Evolutionary conservation across 1,140 invertebrate species (phyloP), one percentile per base, ranked within the genome.

Genomic region (Heliothis virescens): DNA sequence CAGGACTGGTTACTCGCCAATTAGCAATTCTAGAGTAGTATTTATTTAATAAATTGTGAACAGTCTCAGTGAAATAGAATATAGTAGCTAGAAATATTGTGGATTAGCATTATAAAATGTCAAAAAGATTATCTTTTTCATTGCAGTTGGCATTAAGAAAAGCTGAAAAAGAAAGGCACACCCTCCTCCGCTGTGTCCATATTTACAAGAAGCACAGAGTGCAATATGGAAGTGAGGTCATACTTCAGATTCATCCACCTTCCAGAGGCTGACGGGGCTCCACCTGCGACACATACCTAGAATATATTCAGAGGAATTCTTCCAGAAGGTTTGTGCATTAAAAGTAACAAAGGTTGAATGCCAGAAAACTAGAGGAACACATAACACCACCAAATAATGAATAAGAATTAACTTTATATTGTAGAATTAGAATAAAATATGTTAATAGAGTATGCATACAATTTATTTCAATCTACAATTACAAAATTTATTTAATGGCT

Each of bases 281-380:
- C 10, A 99, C 99, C 21, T 97, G 98, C 63, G 98, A 98, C 83
- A 99, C 99, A 21, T 98, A 98, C 92, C 94, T 99, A 41, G 99
- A 99, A 94, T 99, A 99, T 93, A 97, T 99, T 76, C 96, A 99
- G 91, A 96, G 99, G 84, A 99, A 99, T n/a, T 96, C 95, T 99
- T 81, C 99, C 99, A 0, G 99, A 99, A 96, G 99, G 99, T n/a
- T 75, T 98, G 99, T 65, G 98, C 98, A 18, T 96, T 99, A 95
- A 99, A 99, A 96, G 97, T 99, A 4, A 98, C 98, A 13, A 98
- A 97, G 96, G 97, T 96, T 63, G 96, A 97, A 92, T 93, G 97
- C 69, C 95, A 95, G 82, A n/a, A 89, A 90, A 82, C 59, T 96
- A 21, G 96, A 96, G 1, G 95, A 96, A 3, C 95, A 96, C 86